A percentile compares a stretch with the other conserved stretches of the same genome.
These are phyloP conservation scores for Discoglossus pictus DNA, from an alignment of 2,797 vertebrate genomes.

Conservation along the genomic window DNA sequence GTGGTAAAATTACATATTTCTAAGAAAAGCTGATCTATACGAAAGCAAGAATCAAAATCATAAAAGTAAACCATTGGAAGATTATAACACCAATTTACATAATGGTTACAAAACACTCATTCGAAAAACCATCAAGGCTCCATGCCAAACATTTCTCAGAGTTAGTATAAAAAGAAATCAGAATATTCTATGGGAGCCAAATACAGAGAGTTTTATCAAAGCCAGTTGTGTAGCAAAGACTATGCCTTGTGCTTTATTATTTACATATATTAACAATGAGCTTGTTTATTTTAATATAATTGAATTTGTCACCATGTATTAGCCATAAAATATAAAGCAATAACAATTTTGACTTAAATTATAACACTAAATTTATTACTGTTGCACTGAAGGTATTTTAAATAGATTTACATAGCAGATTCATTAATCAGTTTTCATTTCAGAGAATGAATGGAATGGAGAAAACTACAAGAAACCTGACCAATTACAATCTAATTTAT, in stretches of 20 bases:
- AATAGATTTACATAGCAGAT: slow-evolving; percentile 48
- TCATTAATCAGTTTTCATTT: slow-evolving; percentile 45
- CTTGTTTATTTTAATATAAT: slow-evolving; percentile 48
- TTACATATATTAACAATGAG: slow-evolving; percentile 49
- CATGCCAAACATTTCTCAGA: neutral
- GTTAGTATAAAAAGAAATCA: slow-evolving; percentile 20
- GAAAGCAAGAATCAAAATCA: slow-evolving; percentile 10
- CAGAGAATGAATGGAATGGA: slow-evolving; percentile 41
- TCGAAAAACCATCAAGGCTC: neutral
- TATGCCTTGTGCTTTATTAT: slow-evolving; percentile 44
- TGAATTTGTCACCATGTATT: slow-evolving; percentile 53
- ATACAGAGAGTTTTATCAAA: slow-evolving; percentile 13
- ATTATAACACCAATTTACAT: slow-evolving; percentile 38
- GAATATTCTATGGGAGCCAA: slow-evolving; percentile 27
- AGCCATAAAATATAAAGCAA: slow-evolving; percentile 54
- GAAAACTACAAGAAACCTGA: slow-evolving; percentile 34
- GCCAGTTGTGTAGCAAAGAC: slow-evolving; percentile 32
- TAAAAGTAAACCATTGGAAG: slow-evolving; percentile 41
- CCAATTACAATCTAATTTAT: slow-evolving; percentile 31
- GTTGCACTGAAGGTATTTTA: slow-evolving; percentile 47
- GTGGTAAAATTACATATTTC: slow-evolving; percentile 7
- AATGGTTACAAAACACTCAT: slow-evolving; percentile 29
- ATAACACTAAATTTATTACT: slow-evolving; percentile 59
- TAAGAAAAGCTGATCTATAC: slow-evolving; percentile 12
- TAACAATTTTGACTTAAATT: slow-evolving; percentile 56